Evolutionary conservation across 2,113 vertebrate species (phyloP), one percentile per base, ranked within the genome.

Genomic region (Ammodytes dubius): DNA sequence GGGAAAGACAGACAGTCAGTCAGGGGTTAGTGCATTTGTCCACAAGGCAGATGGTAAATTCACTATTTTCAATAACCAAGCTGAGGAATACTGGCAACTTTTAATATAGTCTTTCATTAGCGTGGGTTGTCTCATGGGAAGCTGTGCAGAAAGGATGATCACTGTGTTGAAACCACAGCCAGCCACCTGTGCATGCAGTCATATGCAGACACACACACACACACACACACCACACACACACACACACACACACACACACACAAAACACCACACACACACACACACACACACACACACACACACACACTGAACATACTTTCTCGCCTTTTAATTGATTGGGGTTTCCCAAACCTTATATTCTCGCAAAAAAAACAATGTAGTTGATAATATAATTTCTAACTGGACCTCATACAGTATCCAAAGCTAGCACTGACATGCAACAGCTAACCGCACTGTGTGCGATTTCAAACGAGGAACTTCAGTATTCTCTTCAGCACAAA

Each of bases 81-180:
- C 35, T 63, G 19, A 66, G 43, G 27, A 74, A n/a, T 67, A 15
- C 7, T 60, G 3, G 6, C 37, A 66, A 13, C 52, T 68, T 79
- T 77, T 82, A 58, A 70, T 68, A 59, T 65, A 69, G 49, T 73
- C 0, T 63, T 68, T 85, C 47, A 84, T 59, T 71, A 0, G 15
- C 46, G 2, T 77, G 60, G 57, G 81, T 87, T 72, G 76, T 72
- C 86, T 79, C 39, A 82, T 84, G 74, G 73, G 76, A 86, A 84
- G 76, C 82, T 85, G 46, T 50, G 84, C 68, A 61, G 66, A 37
- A 43, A 80, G 63, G 74, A 71, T 76, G 60, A 78, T 67, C 47
- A 82, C 14, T 60, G 53, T 61, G 70, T 77, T 56, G 64, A 85
- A 92, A 88, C 91, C 88, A 89, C 86, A 86, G 43, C 6, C 63